phyloP scores from a whole-genome alignment of 2,113 vertebrate species.

The Amphilophus citrinellus region DNA sequence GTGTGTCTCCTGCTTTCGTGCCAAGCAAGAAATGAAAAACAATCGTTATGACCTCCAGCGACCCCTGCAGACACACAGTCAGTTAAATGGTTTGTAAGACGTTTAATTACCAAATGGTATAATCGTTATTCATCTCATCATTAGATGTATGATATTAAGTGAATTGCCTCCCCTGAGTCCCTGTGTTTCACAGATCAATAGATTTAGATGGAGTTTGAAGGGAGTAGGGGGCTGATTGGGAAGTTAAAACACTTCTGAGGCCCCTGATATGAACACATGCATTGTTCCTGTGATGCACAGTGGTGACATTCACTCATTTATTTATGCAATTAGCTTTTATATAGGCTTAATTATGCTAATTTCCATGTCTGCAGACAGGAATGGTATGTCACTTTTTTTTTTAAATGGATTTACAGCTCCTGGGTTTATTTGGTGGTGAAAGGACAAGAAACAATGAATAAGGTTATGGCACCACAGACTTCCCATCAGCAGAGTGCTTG shows the following conservation, averaged over 20 bases:
- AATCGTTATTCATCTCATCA: constrained; percentile 97
- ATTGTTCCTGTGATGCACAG: constrained; percentile 71
- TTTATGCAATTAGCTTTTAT: constrained; percentile 77
- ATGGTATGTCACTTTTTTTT: constrained; percentile 48
- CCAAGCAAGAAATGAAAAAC: constrained; percentile 77
- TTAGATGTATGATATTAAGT: constrained; percentile 95
- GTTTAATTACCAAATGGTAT: constrained; percentile 97
- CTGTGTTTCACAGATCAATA: constrained; percentile 97
- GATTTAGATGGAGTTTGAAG: constrained; percentile 90
- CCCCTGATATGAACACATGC: constrained; percentile 63
- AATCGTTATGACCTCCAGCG: constrained; percentile 85
- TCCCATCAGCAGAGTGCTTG: constrained; percentile 66
- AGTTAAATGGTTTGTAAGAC: constrained; percentile 96
- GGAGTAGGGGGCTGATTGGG: constrained; percentile 43
- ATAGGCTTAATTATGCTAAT: constrained; percentile 79
- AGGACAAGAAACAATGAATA: constrained; percentile 78
- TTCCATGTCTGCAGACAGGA: constrained; percentile 37
- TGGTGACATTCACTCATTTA: constrained; percentile 71
- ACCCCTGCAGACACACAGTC: constrained; percentile 87
- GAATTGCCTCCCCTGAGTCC: constrained; percentile 92
- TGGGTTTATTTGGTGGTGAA: constrained; percentile 73
- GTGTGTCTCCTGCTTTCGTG: constrained; percentile 40
- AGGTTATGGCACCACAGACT: constrained; percentile 70
- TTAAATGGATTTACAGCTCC: constrained; percentile 57
- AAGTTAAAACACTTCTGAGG: constrained; percentile 81